Base-by-base conservation (phyloP, 2,113 vertebrate genomes). In the Paramormyrops kingsleyae region DNA sequence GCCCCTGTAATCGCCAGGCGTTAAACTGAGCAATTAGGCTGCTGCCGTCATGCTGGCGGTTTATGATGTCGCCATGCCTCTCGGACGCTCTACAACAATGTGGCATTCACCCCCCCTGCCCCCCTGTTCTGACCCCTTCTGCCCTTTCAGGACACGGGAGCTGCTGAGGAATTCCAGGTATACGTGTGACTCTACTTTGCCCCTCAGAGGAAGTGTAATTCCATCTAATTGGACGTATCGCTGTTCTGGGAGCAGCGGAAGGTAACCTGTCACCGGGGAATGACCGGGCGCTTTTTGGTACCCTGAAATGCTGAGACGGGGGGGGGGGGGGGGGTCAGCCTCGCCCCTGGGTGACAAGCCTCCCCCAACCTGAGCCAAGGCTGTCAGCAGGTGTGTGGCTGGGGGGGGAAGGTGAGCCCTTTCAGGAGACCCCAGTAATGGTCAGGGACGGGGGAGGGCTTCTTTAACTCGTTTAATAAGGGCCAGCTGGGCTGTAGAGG, bases 21-120 rank as follows among this genome's bases (percentile, higher is more conserved):
- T 95, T 96, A 96, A 96, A 96, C 94, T 95, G 94, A 95, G 95
- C 95, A 96, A 95, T 96, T 95, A 95, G 94, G 94, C 93, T 21
- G 89, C 94, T 93, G 95, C 94, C 94, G 93, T 93, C 93, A 93
- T 93, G 94, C 93, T 92, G 77, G 92, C 19, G 27, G 91, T 96
- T 96, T 96, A 96, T 93, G 89, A 92, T 56, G 91, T 91, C 91
- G 42, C 90, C 50, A 39, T 88, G 90, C 92, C 88, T 89, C 53
- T 89, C 56, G 5, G 31, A 85, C 89, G 31, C 87, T 31, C 7
- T 10, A 74, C 91, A 87, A 89, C 90, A 91, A 77, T 74, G 86
- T 56, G 59, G 46, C 19, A 53, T 44, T 91, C 35, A 35, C n/a
- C 42, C 59, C 17, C 52, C 24, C 4, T 1, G 9, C 42, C 59